Evolutionary conservation across 2,888 invertebrate species (phyloP).

Genomic region (Podabrus alpinus): DNA sequence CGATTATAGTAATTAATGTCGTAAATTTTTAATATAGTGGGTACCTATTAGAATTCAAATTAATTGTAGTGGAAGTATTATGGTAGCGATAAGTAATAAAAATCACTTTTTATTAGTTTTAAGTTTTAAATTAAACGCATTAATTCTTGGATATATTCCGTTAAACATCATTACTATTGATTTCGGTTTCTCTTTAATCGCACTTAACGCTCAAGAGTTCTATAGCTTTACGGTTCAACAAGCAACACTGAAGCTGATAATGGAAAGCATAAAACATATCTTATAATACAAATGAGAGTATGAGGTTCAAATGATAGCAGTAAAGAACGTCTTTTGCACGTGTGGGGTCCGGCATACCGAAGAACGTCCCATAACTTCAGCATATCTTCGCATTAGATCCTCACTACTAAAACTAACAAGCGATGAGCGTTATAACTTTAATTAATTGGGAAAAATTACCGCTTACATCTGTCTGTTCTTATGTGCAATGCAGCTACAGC

Average conservation of each 20-base stretch:
- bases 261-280: conserved; percentile 26
- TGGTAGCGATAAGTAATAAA: background rate
- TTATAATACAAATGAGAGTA: conserved; percentile 36
- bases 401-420: conserved; percentile 31
- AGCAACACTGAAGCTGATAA: conserved; percentile 21
- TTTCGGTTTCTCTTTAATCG: background rate
- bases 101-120: background rate
- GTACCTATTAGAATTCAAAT: background rate
- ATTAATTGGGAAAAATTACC: conserved; percentile 35
- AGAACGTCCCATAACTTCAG: conserved; percentile 32
- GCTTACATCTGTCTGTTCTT: conserved; percentile 27
- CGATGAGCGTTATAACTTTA: conserved; percentile 34
- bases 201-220: conserved; percentile 10
- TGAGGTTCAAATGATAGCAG: conserved; percentile 35
- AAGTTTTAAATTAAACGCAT: background rate
- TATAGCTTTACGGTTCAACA: conserved; percentile 20
- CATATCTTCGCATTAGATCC: conserved; percentile 39
- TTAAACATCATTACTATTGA: background rate
- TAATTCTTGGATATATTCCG: background rate
- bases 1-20: background rate
- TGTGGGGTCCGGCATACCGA: conserved; percentile 40
- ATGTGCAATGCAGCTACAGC: conserved; percentile 24
- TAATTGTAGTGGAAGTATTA: background rate
- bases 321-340: conserved; percentile 35
- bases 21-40: background rate